A percentile compares a stretch with the other conserved stretches of the same genome.
phyloP scores from a whole-genome alignment of 2,888 invertebrate genomes.

The Pinctada fucata region DNA sequence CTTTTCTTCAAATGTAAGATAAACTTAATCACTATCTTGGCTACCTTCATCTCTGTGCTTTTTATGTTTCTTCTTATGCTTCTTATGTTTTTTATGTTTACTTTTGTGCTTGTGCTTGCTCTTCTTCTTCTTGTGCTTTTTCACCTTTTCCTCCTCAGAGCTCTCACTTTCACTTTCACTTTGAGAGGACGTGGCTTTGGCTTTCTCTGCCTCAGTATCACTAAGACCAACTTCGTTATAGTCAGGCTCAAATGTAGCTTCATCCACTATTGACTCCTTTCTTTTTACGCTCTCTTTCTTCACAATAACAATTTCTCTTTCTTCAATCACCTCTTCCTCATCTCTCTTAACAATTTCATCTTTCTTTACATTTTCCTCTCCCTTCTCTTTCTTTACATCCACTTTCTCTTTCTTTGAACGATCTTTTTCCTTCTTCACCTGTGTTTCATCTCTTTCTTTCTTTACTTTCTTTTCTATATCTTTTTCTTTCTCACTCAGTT shows the following conservation, averaged over 20 bases:
- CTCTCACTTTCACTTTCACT: conserved; percentile 29
- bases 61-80: conserved; percentile 40
- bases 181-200: conserved; percentile 8
- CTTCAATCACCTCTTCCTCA: not conserved
- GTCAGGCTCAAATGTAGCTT: conserved; percentile 71
- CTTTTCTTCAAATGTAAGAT: no score
- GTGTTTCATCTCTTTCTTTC: not conserved
- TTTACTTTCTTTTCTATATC: conserved; percentile 5
- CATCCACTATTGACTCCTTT: conserved; percentile 70
- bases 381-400: conserved; percentile 3
- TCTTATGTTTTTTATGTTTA: conserved; percentile 38
- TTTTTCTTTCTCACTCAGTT: conserved; percentile 8
- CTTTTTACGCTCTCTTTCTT: conserved; percentile 47
- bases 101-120: conserved; percentile 34
- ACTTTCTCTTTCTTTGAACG: conserved; percentile 4
- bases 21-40: not conserved
- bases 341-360: conserved; percentile 1
- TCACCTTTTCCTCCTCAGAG: conserved; percentile 30
- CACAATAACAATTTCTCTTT: not conserved
- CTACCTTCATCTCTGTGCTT: conserved; percentile 30
- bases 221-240: conserved; percentile 61
- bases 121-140: conserved; percentile 34
- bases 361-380: not conserved
- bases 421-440: not conserved
- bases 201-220: conserved; percentile 46